Conservation (phyloP, 2,113 vertebrate species). For the Otis tarda region DNA sequence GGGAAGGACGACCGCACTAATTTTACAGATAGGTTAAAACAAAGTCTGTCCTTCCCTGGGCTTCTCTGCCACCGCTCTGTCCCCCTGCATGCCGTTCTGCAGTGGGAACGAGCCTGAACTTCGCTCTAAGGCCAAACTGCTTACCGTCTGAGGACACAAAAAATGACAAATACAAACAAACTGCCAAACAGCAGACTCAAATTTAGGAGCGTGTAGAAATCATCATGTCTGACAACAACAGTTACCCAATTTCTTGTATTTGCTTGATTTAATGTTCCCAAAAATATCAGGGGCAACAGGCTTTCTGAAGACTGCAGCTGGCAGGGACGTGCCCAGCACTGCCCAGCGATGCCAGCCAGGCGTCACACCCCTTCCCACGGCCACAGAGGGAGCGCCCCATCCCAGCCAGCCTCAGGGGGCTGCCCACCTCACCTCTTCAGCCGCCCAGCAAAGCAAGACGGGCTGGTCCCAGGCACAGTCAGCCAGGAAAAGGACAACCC, state of each 20-base stretch:
- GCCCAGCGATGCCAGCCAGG: neutral
- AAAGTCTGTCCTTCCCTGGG: neutral
- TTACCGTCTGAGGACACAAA: neutral
- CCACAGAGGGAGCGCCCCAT: fast-evolving
- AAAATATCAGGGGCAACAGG: neutral
- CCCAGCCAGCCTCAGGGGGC: neutral
- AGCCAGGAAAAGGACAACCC: neutral
- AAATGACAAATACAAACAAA: neutral
- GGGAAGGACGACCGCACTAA: neutral
- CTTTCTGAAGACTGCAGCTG: neutral
- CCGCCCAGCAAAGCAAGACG: neutral
- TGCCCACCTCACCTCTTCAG: neutral
- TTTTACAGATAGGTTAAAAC: neutral
- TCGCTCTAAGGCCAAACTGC: neutral
- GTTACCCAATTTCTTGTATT: neutral
- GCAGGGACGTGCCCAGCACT: neutral
- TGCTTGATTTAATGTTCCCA: neutral
- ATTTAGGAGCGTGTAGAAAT: neutral
- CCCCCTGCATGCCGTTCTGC: neutral
- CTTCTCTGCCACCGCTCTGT: neutral
- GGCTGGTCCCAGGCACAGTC: neutral
- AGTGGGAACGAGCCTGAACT: neutral
- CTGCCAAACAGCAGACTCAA: neutral
- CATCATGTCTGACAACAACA: neutral
- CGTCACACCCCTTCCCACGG: neutral